Percentiles rank a stretch among this genome's conserved stretches.
These are phyloP conservation scores for Lepus europaeus DNA, from an alignment of 2,113 vertebrate genomes.

Conservation along the genomic window DNA sequence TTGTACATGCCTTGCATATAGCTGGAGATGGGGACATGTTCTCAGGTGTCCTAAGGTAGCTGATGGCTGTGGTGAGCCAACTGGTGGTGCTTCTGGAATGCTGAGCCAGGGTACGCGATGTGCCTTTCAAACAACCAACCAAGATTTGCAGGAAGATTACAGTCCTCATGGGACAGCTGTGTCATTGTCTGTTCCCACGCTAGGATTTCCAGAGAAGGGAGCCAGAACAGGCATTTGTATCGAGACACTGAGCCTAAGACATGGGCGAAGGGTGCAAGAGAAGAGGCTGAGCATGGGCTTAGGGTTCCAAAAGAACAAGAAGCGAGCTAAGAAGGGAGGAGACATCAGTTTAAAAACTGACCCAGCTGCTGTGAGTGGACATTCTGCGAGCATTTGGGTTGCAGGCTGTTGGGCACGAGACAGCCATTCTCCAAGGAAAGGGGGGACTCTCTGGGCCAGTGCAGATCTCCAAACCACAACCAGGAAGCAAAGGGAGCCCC, in stretches of 20 bases:
- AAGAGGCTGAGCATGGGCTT: neutral
- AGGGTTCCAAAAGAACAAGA: neutral
- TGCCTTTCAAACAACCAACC: neutral
- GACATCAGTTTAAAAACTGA: rapidly evolving
- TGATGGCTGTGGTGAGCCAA: neutral
- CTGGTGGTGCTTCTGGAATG: neutral
- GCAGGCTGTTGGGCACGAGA: neutral
- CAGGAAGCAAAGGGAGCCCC: neutral
- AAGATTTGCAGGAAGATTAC: neutral
- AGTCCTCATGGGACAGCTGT: neutral
- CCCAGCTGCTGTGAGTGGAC: neutral
- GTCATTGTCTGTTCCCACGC: rapidly evolving
- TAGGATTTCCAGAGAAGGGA: neutral
- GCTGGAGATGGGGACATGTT: neutral
- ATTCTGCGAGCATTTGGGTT: neutral
- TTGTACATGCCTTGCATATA: neutral
- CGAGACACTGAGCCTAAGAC: neutral
- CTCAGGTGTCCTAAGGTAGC: neutral
- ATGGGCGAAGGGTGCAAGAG: neutral
- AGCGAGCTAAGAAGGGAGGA: neutral
- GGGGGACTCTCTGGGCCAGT: neutral
- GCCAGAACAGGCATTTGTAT: neutral
- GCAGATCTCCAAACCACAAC: neutral
- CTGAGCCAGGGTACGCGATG: neutral
- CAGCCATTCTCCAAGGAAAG: neutral